Conservation (phyloP, 2,113 vertebrate species). For the Bufo bufo region DNA sequence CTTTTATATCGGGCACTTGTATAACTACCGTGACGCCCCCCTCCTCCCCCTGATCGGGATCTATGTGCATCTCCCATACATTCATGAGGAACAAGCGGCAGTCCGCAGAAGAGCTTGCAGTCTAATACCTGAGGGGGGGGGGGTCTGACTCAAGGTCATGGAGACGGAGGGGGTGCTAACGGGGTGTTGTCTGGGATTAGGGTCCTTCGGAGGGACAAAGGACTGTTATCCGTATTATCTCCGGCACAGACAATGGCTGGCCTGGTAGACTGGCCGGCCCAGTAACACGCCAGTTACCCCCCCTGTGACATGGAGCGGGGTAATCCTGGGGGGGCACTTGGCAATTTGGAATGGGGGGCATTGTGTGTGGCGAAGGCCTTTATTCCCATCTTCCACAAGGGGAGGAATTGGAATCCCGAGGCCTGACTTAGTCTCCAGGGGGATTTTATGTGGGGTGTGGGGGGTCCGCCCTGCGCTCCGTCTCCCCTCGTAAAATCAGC, state of each 20-base stretch:
- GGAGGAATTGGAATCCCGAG: constrained; percentile 1
- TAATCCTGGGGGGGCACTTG: neutral
- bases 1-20: neutral
- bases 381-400: neutral
- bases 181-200: neutral
- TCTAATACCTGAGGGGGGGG: constrained; percentile 1
- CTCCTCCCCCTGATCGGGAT: neutral
- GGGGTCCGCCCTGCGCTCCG: neutral
- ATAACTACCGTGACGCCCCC: neutral
- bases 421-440: constrained; percentile 34
- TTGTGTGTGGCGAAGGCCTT: neutral
- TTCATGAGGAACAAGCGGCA: neutral
- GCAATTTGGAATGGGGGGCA: neutral
- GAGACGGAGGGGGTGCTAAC: neutral
- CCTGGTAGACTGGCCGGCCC: neutral
- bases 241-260: neutral
- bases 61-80: neutral
- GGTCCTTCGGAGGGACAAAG: constrained; percentile 4
- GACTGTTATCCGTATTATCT: constrained; percentile 11
- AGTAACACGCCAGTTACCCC: constrained; percentile 1
- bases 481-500: neutral
- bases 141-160: constrained; percentile 41
- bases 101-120: constrained; percentile 32
- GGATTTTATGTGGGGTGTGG: constrained; percentile 13
- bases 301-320: neutral